These are phyloP conservation scores for Carabus problematicus DNA, from an alignment of 2,888 invertebrate genomes.

Conservation along the genomic window DNA sequence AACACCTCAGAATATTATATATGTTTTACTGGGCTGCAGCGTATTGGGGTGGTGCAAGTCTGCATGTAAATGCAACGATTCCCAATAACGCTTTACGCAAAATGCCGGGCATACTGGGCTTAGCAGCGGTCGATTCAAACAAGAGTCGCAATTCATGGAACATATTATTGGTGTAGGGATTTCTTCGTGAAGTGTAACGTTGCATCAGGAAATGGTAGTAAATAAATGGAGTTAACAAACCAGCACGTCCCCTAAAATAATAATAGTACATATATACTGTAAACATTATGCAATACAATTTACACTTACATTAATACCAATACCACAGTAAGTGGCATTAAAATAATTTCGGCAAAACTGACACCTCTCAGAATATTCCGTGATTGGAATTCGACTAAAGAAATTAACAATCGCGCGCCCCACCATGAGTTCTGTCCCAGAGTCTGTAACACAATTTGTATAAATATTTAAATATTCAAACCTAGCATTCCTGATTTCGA, in stretches of 20 bases:
- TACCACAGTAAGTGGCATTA: constrained; percentile 83
- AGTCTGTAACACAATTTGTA: constrained; percentile 65
- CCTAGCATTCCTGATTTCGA: neutral
- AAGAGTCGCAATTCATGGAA: constrained; percentile 85
- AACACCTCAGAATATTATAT: too few species aligned
- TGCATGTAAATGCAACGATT: constrained; percentile 74
- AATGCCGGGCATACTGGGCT: constrained; percentile 73
- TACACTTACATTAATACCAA: constrained; percentile 84
- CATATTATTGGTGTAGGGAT: constrained; percentile 94
- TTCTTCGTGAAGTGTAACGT: constrained; percentile 92
- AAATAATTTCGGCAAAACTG: constrained; percentile 91
- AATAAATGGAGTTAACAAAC: constrained; percentile 90
- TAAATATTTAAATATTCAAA: neutral
- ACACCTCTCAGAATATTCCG: constrained; percentile 88
- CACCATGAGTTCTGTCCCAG: constrained; percentile 92
- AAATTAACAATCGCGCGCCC: constrained; percentile 85
- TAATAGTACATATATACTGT: constrained; percentile 8
- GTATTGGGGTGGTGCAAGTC: constrained; percentile 75
- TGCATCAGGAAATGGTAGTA: constrained; percentile 96
- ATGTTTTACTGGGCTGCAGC: constrained; percentile 46
- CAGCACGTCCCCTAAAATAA: constrained; percentile 83
- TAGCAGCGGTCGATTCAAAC: constrained; percentile 71
- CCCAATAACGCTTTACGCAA: constrained; percentile 67
- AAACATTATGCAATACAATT: neutral
- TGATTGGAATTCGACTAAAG: constrained; percentile 89